These are phyloP conservation scores for Syngnathoides biaculeatus DNA, from an alignment of 2,113 vertebrate genomes.

Conservation along the genomic window DNA sequence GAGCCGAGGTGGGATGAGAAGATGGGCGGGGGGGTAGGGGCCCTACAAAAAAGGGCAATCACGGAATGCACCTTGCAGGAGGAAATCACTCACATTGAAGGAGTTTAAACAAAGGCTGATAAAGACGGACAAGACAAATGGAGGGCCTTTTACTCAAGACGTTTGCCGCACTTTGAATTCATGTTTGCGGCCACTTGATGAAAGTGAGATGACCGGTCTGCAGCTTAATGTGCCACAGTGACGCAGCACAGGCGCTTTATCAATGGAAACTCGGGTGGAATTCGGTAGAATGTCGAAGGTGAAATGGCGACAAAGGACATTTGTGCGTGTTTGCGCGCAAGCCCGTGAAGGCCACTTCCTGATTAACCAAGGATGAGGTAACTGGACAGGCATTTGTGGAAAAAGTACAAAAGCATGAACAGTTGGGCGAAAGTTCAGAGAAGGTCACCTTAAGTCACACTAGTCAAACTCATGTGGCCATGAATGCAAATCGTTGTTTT, in stretches of 20 bases:
- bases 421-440: not conserved
- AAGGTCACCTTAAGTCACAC: too few relatives aligned
- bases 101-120: conserved; percentile 6
- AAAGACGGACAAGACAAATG: conserved; percentile 6
- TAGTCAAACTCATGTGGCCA: too few relatives aligned
- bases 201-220: not conserved
- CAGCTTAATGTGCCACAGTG: not conserved
- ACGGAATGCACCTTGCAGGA: conserved; percentile 5
- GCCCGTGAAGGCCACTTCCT: too few relatives aligned
- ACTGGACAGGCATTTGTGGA: not conserved
- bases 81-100: conserved; percentile 10
- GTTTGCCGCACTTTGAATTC: conserved; percentile 1
- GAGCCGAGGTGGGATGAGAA: not conserved
- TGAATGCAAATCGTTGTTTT: too few relatives aligned
- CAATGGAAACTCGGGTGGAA: not conserved
- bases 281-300: not conserved
- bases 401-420: not conserved
- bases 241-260: not conserved
- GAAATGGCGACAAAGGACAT: not conserved
- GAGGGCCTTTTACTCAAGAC: not conserved
- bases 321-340: not conserved
- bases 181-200: not conserved
- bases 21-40: not conserved
- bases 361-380: too few relatives aligned
- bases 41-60: conserved; percentile 1